Base-by-base conservation (phyloP, 2,888 invertebrate species). In the Erebia epiphron region DNA sequence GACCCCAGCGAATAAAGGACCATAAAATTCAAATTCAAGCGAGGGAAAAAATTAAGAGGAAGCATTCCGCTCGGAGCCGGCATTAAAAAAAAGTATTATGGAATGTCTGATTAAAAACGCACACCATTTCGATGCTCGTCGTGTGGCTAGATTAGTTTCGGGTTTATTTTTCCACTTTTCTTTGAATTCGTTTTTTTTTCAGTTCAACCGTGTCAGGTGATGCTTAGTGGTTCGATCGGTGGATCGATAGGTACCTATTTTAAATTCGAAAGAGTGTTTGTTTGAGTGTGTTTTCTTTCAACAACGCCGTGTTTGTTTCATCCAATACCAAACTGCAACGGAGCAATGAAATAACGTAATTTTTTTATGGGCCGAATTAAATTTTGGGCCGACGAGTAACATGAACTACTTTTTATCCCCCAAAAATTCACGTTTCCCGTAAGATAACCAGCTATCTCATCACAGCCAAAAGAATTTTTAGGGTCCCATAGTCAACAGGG, bases 101-200 rank as follows among this genome's bases (percentile, higher is more conserved):
- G 89, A 91, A 91, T 91, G 86, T 86, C 88, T 88, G 90, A 90
- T 91, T 90, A 89, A 89, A 54, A 89, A 88, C 86, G 84, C 85
- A 82, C 83, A 85, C 83, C 82, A 80, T 79, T 79, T 77, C 78
- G 79, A 78, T 80, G 73, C 79, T 80, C 82, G 83, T 89, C 91
- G 90, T 89, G 89, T 82, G 82, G 82, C 81, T 84, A 82, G 85
- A 92, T 92, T 92, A 85, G 92, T 87, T 90, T 86, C 88, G 90
- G 89, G 82, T 82, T 84, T 83, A 84, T 87, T 89, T 89, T 87
- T 86, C 84, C 82, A 80, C 83, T 83, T 85, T 82, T 78, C 76
- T 63, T 58, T 67, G 50, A 72, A 67, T 64, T 35, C 50, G 41
- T 56, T 61, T 65, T 62, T 67, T 62, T 62, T 71, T 26, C 41